These are phyloP conservation scores for Leuciscus waleckii DNA, from an alignment of 2,797 vertebrate genomes.

Conservation along the genomic window DNA sequence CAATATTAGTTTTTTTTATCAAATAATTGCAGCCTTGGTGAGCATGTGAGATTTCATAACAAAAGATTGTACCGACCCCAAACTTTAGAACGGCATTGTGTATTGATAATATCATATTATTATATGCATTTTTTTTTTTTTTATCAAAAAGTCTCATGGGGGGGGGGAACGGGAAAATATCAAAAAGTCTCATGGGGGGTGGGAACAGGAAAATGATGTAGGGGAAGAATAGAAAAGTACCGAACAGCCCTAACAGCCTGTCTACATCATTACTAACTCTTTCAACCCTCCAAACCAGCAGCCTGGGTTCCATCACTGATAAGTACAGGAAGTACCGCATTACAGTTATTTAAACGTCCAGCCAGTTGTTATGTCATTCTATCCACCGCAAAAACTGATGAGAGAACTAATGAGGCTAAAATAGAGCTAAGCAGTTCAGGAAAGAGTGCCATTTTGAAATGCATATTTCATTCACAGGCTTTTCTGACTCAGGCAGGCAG, in stretches of 20 bases:
- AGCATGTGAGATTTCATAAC: background rate
- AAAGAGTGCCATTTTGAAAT: slow-evolving; percentile 37
- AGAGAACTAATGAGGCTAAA: slow-evolving; percentile 21
- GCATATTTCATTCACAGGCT: slow-evolving; percentile 31
- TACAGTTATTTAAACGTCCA: slow-evolving; percentile 7
- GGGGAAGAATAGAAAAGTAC: background rate
- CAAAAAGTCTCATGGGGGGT: too few relatives aligned
- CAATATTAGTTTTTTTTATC: background rate
- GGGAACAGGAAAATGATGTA: background rate
- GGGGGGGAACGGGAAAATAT: too few relatives aligned
- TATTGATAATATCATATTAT: too few relatives aligned
- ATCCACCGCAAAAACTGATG: slow-evolving; percentile 8
- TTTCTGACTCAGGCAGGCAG: slow-evolving; percentile 35
- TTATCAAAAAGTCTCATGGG: too few relatives aligned
- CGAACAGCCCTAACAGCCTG: background rate
- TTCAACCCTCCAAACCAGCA: background rate
- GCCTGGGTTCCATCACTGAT: background rate
- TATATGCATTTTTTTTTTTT: too few relatives aligned
- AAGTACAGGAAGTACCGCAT: background rate
- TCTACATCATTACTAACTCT: background rate
- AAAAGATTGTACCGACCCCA: too few relatives aligned
- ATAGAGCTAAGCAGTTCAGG: slow-evolving; percentile 18
- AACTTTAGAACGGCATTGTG: too few relatives aligned
- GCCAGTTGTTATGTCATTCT: slow-evolving; percentile 21
- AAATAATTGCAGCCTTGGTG: background rate